Conservation (phyloP, 1,140 invertebrate species). For the Theocolax elegans region DNA sequence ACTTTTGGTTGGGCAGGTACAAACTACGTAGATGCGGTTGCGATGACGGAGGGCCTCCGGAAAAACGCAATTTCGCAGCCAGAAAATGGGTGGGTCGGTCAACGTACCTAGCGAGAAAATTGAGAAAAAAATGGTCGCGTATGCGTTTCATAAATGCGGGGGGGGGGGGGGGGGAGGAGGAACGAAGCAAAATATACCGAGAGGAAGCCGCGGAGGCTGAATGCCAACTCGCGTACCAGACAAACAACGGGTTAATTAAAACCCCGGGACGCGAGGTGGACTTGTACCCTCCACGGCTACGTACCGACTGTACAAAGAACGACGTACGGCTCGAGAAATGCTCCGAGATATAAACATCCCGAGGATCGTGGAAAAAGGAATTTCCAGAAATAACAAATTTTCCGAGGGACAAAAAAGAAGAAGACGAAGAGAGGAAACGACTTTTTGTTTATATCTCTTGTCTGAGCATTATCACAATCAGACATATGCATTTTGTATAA, state of each 20-base stretch:
- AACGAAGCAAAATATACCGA: background rate
- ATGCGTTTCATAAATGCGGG: no score
- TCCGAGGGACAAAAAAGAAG: background rate
- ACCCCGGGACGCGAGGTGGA: constrained; percentile 25
- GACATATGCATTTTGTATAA: background rate
- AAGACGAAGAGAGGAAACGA: no score
- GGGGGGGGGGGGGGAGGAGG: background rate
- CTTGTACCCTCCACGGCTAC: constrained; percentile 2
- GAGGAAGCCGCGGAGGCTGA: no score
- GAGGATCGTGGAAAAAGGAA: background rate
- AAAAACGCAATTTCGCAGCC: constrained; percentile 45
- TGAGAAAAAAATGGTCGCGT: no score
- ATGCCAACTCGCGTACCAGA: constrained; percentile 56
- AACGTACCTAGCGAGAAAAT: no score
- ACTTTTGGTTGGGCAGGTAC: constrained; percentile 3
- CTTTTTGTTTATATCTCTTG: background rate
- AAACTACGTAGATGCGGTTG: background rate
- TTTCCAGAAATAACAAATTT: background rate
- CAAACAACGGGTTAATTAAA: constrained; percentile 54
- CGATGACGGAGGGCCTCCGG: background rate
- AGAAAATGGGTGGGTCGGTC: background rate
- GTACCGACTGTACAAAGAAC: constrained; percentile 16
- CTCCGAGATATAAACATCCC: background rate
- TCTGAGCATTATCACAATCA: background rate
- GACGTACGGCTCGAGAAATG: background rate